These are phyloP conservation scores for Hydractinia echinata DNA, from an alignment of 30 jellyfish, hydroid and myxozoan species.

Conservation along the genomic window DNA sequence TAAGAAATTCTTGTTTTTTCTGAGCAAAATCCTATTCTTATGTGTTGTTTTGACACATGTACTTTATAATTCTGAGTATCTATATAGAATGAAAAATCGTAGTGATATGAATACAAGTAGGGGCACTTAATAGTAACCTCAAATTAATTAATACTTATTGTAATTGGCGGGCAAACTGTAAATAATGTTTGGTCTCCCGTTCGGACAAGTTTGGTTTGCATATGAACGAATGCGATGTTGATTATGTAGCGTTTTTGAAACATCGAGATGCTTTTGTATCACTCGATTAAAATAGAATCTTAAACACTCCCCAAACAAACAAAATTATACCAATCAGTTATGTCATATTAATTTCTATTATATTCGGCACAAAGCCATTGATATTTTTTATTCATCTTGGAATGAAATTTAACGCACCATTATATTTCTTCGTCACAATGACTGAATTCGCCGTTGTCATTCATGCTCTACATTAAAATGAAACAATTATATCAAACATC, in stretches of 20 bases:
- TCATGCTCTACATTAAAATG: too few species aligned
- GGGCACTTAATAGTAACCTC: background rate
- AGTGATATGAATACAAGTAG: too few species aligned
- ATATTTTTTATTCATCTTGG: background rate
- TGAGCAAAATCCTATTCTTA: too few species aligned
- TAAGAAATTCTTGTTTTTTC: too few species aligned
- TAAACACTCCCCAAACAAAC: background rate
- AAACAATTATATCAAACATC: too few species aligned
- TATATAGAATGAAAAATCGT: too few species aligned
- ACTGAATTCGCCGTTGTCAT: constrained; percentile 1
- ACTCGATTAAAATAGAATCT: background rate
- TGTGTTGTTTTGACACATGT: too few species aligned
- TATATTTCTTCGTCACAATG: constrained; percentile 2
- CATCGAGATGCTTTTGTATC: background rate
- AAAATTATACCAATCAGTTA: too few species aligned
- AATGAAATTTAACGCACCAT: background rate
- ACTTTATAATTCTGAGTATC: too few species aligned
- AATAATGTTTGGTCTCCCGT: background rate
- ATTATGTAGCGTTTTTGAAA: background rate
- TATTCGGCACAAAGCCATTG: too few species aligned
- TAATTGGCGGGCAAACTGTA: background rate
- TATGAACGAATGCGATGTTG: constrained; percentile 8
- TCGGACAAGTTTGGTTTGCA: background rate
- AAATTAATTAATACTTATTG: background rate
- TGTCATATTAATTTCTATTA: background rate